phyloP scores from a whole-genome alignment of 2,113 vertebrate genomes.

The Otolemur garnettii region DNA sequence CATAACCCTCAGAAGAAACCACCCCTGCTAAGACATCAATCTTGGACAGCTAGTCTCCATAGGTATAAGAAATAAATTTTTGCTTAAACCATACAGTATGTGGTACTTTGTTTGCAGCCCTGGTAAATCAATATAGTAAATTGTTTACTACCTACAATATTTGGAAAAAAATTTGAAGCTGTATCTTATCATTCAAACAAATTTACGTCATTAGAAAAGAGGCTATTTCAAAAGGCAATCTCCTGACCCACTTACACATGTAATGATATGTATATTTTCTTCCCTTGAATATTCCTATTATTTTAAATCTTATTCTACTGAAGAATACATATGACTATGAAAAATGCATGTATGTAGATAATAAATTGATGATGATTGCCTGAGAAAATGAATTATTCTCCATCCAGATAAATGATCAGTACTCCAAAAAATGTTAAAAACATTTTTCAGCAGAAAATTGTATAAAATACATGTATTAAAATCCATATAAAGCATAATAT shows the following conservation, averaged over 20 bases:
- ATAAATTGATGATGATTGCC: background rate
- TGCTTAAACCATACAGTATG: background rate
- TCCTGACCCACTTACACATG: background rate
- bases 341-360: background rate
- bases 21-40: accelerated
- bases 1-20: background rate
- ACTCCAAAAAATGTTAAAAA: background rate
- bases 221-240: background rate
- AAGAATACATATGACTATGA: background rate
- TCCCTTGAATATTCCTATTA: background rate
- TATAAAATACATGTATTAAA: background rate
- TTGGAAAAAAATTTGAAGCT: background rate
- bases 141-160: background rate
- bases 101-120: background rate
- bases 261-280: background rate
- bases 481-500: background rate
- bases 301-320: background rate
- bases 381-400: background rate
- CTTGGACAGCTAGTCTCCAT: background rate
- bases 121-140: background rate
- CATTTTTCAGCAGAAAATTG: background rate
- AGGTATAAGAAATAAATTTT: background rate
- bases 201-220: background rate
- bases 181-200: background rate
- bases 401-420: background rate